A percentile compares a stretch with the other conserved stretches of the same genome.
Conservation (phyloP, 2,113 vertebrate species). For the Leucosticte australis region DNA sequence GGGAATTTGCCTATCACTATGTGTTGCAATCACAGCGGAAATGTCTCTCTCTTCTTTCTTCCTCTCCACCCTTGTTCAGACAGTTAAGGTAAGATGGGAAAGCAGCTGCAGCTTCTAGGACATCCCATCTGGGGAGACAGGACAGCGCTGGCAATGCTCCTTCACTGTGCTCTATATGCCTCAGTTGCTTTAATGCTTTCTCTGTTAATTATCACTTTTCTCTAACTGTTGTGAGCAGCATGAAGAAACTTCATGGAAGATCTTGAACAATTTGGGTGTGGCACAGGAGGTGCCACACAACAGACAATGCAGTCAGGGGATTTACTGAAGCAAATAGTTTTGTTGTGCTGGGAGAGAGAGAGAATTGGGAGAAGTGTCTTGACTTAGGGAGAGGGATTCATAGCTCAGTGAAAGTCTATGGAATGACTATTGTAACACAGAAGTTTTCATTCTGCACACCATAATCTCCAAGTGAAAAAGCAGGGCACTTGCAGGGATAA, state of each 20-base stretch:
- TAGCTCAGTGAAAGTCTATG: background rate
- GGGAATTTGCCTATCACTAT: background rate
- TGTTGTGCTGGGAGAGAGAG: background rate
- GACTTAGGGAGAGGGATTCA: background rate
- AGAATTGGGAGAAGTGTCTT: background rate
- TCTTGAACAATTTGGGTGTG: background rate
- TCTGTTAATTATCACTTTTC: background rate
- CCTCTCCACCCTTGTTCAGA: background rate
- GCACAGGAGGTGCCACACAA: background rate
- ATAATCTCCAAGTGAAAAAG: background rate
- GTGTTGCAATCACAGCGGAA: background rate
- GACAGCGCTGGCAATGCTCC: background rate
- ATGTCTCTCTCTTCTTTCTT: background rate
- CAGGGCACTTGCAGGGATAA: background rate
- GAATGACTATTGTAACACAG: background rate
- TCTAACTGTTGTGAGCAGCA: background rate
- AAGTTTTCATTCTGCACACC: background rate
- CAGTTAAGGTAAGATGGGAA: constrained; percentile 16
- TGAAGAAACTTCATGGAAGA: background rate
- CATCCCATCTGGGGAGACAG: background rate
- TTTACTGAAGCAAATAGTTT: background rate
- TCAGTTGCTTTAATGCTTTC: background rate
- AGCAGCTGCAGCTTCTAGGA: background rate
- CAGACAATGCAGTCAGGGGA: background rate
- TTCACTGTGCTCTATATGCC: background rate